Percentiles rank a stretch among this genome's conserved stretches.
Evolutionary conservation across 1,140 invertebrate genomes (phyloP).

Genomic region (Dufourea novaeangliae): DNA sequence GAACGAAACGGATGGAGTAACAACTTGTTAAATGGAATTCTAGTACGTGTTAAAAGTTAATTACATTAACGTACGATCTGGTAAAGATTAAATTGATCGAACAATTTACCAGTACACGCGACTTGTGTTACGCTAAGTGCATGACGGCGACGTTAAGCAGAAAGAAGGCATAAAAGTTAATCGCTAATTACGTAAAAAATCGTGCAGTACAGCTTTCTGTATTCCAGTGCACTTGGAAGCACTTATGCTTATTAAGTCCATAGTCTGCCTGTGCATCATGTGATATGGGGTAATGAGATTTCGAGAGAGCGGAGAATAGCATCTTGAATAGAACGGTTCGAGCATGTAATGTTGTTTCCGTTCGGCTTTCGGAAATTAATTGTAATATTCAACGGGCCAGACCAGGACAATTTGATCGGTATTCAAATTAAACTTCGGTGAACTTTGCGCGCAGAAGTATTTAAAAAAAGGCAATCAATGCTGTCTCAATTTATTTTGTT

Average conservation of each 20-base stretch:
- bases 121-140: not conserved
- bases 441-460: not conserved
- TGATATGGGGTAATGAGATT: conserved; percentile 49
- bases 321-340: conserved; percentile 50
- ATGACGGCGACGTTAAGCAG: no score
- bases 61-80: not conserved
- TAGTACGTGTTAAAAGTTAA: not conserved
- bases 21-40: no score
- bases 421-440: not conserved
- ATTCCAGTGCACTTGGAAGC: conserved; percentile 3
- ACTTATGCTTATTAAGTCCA: conserved; percentile 61
- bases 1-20: no score
- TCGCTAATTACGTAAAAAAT: conserved; percentile 33
- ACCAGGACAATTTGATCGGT: not conserved
- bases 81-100: not conserved
- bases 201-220: not conserved
- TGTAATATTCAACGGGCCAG: conserved; percentile 5
- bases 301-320: conserved; percentile 25
- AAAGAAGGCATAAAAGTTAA: not conserved
- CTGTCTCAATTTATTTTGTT: not conserved
- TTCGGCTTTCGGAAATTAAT: conserved; percentile 39
- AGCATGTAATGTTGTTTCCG: conserved; percentile 21
- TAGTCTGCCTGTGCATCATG: conserved; percentile 46
- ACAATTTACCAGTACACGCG: not conserved
- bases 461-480: not conserved